Conservation (phyloP, 2,888 invertebrate genomes). For the Microctonus aethiopoides region DNA sequence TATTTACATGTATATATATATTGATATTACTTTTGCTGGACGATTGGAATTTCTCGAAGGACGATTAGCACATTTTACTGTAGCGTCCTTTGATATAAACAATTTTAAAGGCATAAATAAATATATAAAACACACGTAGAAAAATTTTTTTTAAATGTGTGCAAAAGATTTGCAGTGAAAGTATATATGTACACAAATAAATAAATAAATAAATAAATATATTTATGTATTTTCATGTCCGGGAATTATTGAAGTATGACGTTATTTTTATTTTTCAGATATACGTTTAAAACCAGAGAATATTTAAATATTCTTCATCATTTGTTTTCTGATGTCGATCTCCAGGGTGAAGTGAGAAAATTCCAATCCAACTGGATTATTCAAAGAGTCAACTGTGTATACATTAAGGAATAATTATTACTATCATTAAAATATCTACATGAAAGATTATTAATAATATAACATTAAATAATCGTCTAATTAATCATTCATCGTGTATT, state of each 20-base stretch:
- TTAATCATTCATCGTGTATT: background rate
- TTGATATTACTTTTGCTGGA: conserved; percentile 7
- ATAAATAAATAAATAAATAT: background rate
- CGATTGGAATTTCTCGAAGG: conserved; percentile 42
- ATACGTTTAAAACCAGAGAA: background rate
- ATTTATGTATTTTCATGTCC: background rate
- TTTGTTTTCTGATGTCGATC: no score
- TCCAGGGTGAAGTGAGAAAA: conserved; percentile 3
- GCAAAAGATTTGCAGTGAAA: background rate
- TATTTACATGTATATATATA: background rate
- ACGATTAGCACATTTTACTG: conserved; percentile 25
- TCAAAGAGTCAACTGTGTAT: background rate
- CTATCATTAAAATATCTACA: background rate
- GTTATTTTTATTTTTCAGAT: background rate
- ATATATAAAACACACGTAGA: background rate
- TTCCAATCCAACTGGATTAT: background rate
- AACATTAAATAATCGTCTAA: background rate
- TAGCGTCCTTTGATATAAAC: conserved; percentile 23
- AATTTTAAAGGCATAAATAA: conserved; percentile 1
- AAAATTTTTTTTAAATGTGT: background rate
- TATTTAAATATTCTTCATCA: background rate
- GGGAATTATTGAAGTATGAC: background rate
- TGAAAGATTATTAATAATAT: conserved; percentile 5
- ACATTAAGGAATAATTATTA: background rate
- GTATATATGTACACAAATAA: background rate